A percentile compares a stretch with the other conserved stretches of the same genome.
Evolutionary conservation across 2,888 invertebrate species (phyloP).

Genomic region (Lagria hirta): DNA sequence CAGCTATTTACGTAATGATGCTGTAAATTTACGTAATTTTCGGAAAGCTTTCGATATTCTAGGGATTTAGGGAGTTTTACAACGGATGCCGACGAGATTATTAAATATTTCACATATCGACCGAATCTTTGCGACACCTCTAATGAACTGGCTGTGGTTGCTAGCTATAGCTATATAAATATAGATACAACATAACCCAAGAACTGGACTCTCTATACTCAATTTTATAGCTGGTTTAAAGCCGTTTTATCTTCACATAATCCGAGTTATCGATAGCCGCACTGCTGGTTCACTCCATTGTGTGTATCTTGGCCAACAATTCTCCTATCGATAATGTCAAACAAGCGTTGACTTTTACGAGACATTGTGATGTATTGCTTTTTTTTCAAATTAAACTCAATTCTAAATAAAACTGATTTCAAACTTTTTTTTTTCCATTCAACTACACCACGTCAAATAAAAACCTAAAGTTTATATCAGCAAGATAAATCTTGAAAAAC

Average conservation of each 20-base stretch:
- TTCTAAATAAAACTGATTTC: too few species aligned
- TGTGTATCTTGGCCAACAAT: not conserved
- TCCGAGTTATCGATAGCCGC: not conserved
- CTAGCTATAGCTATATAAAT: too few species aligned
- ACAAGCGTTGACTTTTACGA: too few species aligned
- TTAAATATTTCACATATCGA: constrained; percentile 23
- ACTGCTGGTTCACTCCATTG: not conserved
- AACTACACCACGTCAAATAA: too few species aligned
- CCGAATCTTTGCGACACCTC: constrained; percentile 11
- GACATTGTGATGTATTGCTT: too few species aligned
- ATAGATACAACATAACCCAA: too few species aligned
- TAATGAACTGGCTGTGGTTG: constrained; percentile 15
- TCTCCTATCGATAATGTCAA: too few species aligned
- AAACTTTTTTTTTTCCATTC: too few species aligned
- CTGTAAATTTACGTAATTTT: constrained; percentile 49
- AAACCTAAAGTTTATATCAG: too few species aligned
- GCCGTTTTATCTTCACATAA: constrained; percentile 6
- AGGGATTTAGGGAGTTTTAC: constrained; percentile 24
- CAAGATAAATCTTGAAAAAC: too few species aligned
- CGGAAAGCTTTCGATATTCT: constrained; percentile 29
- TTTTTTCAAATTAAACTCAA: too few species aligned
- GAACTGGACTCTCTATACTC: constrained; percentile 2
- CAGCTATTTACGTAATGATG: constrained; percentile 50
- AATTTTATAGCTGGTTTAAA: constrained; percentile 2
- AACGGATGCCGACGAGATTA: constrained; percentile 15